phyloP scores from a whole-genome alignment of 2,113 vertebrate species.

The Nannospalax galili region DNA sequence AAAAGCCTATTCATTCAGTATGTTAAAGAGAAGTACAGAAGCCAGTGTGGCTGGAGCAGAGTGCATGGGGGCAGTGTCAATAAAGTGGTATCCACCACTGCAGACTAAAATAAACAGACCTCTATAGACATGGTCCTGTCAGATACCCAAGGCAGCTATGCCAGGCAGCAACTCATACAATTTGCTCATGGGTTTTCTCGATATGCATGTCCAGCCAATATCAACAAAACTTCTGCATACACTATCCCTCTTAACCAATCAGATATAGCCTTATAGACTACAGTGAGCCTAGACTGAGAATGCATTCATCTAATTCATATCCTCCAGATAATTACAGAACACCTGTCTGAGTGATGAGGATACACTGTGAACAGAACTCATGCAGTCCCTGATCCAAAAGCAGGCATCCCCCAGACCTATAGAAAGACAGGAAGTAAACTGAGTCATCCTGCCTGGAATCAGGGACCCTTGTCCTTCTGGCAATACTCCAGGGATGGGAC shows the following conservation, averaged over 20 bases:
- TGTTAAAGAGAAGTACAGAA: not conserved
- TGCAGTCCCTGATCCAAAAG: not conserved
- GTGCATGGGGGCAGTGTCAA: too few species aligned
- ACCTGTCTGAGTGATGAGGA: not conserved
- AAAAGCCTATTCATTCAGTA: not conserved
- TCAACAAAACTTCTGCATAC: not conserved
- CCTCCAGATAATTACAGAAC: not conserved
- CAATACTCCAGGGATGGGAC: not conserved
- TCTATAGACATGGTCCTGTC: too few species aligned
- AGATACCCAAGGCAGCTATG: not conserved
- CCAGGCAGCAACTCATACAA: not conserved
- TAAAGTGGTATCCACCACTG: rapidly evolving
- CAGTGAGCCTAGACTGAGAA: not conserved
- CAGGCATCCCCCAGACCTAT: not conserved
- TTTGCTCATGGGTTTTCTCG: not conserved
- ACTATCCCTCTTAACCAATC: constrained; percentile 10
- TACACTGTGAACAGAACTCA: not conserved
- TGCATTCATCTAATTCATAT: not conserved
- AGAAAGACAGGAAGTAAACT: not conserved
- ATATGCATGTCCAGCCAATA: not conserved
- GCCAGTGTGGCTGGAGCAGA: not conserved
- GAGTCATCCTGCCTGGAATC: not conserved
- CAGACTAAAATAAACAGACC: not conserved
- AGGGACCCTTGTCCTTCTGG: not conserved
- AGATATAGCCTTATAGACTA: not conserved